Evolutionary conservation across 2,888 invertebrate genomes (phyloP).

Genomic region (Ormia ochracea): DNA sequence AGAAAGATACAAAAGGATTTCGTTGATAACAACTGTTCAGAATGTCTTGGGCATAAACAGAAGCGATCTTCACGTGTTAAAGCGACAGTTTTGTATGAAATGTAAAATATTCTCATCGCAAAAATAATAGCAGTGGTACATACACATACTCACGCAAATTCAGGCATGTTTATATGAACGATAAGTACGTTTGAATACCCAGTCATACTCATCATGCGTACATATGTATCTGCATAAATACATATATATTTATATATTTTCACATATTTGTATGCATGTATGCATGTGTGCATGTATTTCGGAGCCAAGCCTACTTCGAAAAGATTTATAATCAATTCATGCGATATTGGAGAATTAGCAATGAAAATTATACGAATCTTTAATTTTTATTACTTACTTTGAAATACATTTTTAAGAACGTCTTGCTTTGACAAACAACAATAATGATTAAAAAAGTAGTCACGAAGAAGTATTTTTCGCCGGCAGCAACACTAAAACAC

Average conservation of each 20-base stretch:
- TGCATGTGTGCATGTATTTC: not conserved
- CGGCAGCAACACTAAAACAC: too few species aligned
- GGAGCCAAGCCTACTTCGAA: slow-evolving; percentile 53
- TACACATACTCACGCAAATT: not conserved
- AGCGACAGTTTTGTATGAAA: slow-evolving; percentile 11
- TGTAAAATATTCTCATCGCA: slow-evolving; percentile 13
- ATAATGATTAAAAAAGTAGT: not conserved
- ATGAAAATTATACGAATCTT: not conserved
- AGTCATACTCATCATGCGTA: too few species aligned
- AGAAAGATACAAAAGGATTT: too few species aligned
- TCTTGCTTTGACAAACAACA: not conserved
- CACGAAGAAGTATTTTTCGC: not conserved
- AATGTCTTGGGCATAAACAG: too few species aligned
- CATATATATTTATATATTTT: not conserved
- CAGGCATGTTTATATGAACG: too few species aligned
- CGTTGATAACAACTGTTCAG: too few species aligned
- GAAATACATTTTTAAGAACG: not conserved
- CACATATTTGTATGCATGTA: too few species aligned
- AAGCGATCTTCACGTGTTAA: not conserved
- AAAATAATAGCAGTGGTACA: slow-evolving; percentile 1
- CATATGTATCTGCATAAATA: not conserved
- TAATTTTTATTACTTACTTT: not conserved
- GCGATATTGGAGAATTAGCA: not conserved
- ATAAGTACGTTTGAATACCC: not conserved
- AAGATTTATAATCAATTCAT: slow-evolving; percentile 19